Conservation (phyloP, 2,888 invertebrate genomes). For the Apotomis betuletana region DNA sequence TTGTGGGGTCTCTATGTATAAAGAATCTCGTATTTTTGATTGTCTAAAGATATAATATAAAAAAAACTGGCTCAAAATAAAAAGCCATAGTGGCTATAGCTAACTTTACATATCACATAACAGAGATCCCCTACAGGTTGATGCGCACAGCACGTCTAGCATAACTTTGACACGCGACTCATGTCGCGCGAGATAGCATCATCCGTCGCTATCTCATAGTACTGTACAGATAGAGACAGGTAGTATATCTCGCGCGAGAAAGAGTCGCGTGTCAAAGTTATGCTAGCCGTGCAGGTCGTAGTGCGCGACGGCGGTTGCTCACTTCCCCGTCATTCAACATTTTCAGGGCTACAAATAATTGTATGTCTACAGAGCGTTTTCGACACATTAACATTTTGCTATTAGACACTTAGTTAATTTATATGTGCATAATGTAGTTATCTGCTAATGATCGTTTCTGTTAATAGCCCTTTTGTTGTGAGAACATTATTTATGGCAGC, state of each 20-base stretch:
- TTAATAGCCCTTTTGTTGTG: constrained; percentile 3
- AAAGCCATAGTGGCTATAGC: neutral
- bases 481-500: constrained; percentile 24
- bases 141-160: no score
- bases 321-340: constrained; percentile 1
- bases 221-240: no score
- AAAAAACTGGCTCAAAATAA: neutral
- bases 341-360: constrained; percentile 6
- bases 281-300: no score
- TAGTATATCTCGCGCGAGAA: no score
- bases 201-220: no score
- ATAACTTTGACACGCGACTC: no score
- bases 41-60: neutral
- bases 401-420: constrained; percentile 31
- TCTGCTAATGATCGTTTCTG: constrained; percentile 5
- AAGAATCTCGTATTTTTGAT: neutral
- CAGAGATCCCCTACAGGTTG: constrained; percentile 2
- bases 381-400: constrained; percentile 19
- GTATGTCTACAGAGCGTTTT: constrained; percentile 32
- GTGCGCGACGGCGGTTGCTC: neutral
- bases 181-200: no score
- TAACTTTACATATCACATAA: constrained; percentile 27
- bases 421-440: constrained; percentile 20
- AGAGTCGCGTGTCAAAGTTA: no score
- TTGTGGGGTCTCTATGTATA: neutral